Evolutionary conservation across 2,797 vertebrate genomes (phyloP), one percentile per base, ranked within the genome.

Genomic region (Lithobates sylvaticus): DNA sequence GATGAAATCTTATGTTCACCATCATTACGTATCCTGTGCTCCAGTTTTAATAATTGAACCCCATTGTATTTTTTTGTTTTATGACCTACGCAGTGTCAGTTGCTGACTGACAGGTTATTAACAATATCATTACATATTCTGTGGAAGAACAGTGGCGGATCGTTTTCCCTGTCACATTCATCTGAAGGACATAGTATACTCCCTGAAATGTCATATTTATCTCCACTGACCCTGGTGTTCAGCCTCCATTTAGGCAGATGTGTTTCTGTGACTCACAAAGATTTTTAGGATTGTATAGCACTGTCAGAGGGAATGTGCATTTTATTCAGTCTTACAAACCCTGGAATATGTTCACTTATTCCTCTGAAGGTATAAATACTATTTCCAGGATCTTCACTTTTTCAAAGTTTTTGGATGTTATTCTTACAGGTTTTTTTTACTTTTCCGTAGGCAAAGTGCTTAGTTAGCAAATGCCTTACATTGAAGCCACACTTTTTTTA

Each of bases 81-180:
- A 5, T 67, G 65, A 67, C n/a, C 65, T 26, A 67, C 4, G 4
- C 13, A 10, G 65, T 67, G n/a, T 67, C 65, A 1, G 26, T 26
- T 67, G 27, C 26, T 67, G 65, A 29, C 26, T 27, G 65, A 29
- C 65, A 67, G 65, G 27, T 67, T 29, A 26, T 29, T 67, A 67
- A 67, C n/a, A 27, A 26, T 67, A 67, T 67, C 65, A 27, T 26
- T 67, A 67, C 65, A 67, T 67, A 67, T 67, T 67, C 65, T 26
- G n/a, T 29, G 26, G n/a, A 67, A 29, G 65, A 67, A 61, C 54
- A n/a, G 1, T 61, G 54, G 18, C 21, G 13, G 26, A 67, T 67
- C 12, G 29, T 67, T 67, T 29, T 67, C 65, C 65, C 13, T 29
- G 10, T 67, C 13, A 29, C 65, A 67, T 61, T 61, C 21, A 61